Conservation (phyloP, 2,113 vertebrate species). For the Bos indicus region DNA sequence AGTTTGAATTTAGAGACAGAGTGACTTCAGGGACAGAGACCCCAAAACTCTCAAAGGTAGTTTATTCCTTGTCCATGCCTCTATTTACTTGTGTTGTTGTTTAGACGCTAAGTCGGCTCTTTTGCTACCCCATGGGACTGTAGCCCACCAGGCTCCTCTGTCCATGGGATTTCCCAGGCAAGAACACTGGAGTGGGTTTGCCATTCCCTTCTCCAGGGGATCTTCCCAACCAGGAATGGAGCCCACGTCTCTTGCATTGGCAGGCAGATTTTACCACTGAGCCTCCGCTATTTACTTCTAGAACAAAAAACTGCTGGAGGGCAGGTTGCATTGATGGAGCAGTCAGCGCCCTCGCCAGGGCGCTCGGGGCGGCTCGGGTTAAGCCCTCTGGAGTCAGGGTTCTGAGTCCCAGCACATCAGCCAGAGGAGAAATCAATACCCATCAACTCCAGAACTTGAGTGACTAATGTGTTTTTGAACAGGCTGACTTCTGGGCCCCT, state of each 20-base stretch:
- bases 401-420: not conserved
- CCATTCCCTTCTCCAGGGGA: not conserved
- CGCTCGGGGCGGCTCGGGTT: rapidly evolving
- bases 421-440: not conserved
- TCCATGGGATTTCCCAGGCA: not conserved
- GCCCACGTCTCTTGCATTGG: not conserved
- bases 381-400: not conserved
- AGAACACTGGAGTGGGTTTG: not conserved
- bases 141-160: not conserved
- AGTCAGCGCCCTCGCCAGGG: not conserved
- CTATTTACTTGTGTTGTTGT: not conserved
- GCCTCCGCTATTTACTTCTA: not conserved
- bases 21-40: not conserved
- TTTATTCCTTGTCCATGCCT: not conserved
- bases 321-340: not conserved
- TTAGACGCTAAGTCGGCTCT: not conserved
- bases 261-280: not conserved
- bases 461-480: not conserved
- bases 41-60: not conserved
- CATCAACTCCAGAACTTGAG: not conserved
- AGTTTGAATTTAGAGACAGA: not conserved
- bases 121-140: not conserved
- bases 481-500: not conserved
- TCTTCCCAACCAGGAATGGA: not conserved
- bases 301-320: not conserved